A percentile compares a stretch with the other conserved stretches of the same genome.
phyloP scores from a whole-genome alignment of 2,888 invertebrate genomes.

The Thera obeliscata region DNA sequence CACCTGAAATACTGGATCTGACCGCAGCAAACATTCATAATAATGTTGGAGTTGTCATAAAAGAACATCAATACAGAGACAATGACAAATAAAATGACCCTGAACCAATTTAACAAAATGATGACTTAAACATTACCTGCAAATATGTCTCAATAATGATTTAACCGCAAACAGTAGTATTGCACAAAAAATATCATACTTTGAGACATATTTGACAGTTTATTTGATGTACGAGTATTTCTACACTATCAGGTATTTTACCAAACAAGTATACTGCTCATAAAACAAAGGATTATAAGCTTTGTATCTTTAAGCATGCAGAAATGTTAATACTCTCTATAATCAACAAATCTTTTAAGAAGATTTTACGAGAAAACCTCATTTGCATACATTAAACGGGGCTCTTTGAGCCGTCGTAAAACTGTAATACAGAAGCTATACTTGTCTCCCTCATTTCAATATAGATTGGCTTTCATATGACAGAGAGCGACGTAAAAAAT shows the following conservation, averaged over 20 bases:
- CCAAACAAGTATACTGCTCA: conserved; percentile 19
- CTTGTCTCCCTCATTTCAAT: conserved; percentile 31
- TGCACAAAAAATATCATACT: conserved; percentile 4
- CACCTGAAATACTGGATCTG: not conserved
- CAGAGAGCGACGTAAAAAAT: conserved; percentile 18
- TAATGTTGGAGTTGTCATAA: not conserved
- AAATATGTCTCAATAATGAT: conserved; percentile 1
- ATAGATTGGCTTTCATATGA: conserved; percentile 24
- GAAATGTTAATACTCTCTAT: conserved; percentile 26
- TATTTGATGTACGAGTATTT: conserved; percentile 1
- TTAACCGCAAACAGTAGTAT: conserved; percentile 1
- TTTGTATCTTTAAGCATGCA: conserved; percentile 20
- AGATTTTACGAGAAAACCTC: conserved; percentile 25
- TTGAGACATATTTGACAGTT: conserved; percentile 5
- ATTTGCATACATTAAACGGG: conserved; percentile 27
- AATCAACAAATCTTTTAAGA: conserved; percentile 31
- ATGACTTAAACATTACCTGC: conserved; percentile 3
- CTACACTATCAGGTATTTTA: conserved; percentile 13
- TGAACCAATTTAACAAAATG: conserved; percentile 2
- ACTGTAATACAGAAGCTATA: conserved; percentile 26
- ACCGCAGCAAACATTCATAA: not conserved
- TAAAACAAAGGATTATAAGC: conserved; percentile 34
- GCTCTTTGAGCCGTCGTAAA: conserved; percentile 20
- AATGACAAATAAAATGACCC: not conserved
- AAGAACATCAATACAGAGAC: not conserved